Conservation (phyloP, 2,888 invertebrate genomes). For the Anodontia alba region DNA sequence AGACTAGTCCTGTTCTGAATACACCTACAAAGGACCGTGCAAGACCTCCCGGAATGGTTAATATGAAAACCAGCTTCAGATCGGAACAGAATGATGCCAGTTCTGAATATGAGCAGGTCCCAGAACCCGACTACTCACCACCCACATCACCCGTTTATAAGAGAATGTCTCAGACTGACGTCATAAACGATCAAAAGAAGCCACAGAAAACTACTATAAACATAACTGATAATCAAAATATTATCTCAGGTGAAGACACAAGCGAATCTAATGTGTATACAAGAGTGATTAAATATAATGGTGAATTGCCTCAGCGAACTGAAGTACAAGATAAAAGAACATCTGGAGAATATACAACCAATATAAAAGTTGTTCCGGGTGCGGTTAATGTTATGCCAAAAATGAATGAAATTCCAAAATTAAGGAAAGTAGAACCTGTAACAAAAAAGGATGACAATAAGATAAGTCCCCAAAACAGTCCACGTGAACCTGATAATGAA, state of each 20-base stretch:
- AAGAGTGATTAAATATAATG: constrained; percentile 29
- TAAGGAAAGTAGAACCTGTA: constrained; percentile 38
- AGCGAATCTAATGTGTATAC: constrained; percentile 51
- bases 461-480: neutral
- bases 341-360: constrained; percentile 32
- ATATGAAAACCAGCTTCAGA: constrained; percentile 31
- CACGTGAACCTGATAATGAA: neutral
- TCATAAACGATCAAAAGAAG: neutral
- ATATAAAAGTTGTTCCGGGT: constrained; percentile 42
- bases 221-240: constrained; percentile 17
- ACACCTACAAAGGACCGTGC: constrained; percentile 50
- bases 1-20: constrained; percentile 39
- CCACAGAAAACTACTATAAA: constrained; percentile 28
- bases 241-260: neutral
- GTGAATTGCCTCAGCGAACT: neutral
- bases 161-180: neutral
- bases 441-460: neutral
- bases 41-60: constrained; percentile 46
- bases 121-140: constrained; percentile 60
- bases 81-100: constrained; percentile 21
- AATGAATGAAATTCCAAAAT: constrained; percentile 51
- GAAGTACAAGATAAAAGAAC: constrained; percentile 3
- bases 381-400: constrained; percentile 60
- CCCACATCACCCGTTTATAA: constrained; percentile 37
- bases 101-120: constrained; percentile 41